Evolutionary conservation across 2,888 invertebrate species (phyloP).

Genomic region (Barypeithes pellucidus): DNA sequence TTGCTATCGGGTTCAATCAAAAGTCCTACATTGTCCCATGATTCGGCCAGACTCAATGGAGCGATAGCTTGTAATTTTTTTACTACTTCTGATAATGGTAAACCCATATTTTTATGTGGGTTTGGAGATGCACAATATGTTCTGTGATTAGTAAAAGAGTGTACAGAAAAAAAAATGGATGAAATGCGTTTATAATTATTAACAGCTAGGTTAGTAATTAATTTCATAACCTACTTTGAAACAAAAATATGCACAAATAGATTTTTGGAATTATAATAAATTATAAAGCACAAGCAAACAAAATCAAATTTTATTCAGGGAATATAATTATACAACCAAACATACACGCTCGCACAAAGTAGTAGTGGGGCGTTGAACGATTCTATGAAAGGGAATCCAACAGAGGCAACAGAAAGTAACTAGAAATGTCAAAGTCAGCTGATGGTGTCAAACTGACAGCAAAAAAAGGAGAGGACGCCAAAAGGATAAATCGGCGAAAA

Average conservation of each 20-base stretch:
- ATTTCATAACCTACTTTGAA: slow-evolving; percentile 5
- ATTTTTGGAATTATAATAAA: no score
- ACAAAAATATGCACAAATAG: neutral
- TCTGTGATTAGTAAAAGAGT: neutral
- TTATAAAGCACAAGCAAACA: no score
- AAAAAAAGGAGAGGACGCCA: slow-evolving; percentile 6
- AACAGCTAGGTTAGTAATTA: neutral
- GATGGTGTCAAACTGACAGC: slow-evolving; percentile 14
- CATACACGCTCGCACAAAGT: neutral
- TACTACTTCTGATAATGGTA: slow-evolving; percentile 62
- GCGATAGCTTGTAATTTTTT: slow-evolving; percentile 80
- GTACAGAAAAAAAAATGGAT: neutral
- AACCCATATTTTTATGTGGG: slow-evolving; percentile 26
- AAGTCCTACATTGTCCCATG: slow-evolving; percentile 97
- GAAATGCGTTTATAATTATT: neutral
- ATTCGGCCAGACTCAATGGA: slow-evolving; percentile 81
- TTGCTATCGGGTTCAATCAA: slow-evolving; percentile 83
- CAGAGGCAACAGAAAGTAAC: neutral
- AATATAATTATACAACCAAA: neutral
- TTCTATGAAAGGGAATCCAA: neutral
- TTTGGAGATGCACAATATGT: neutral
- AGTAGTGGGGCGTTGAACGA: no score
- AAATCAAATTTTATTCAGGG: no score
- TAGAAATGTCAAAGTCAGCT: slow-evolving; percentile 20
- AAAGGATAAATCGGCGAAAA: slow-evolving; percentile 23